Base-by-base conservation (phyloP, 2,113 vertebrate genomes). In the Cyprichromis sp. region DNA sequence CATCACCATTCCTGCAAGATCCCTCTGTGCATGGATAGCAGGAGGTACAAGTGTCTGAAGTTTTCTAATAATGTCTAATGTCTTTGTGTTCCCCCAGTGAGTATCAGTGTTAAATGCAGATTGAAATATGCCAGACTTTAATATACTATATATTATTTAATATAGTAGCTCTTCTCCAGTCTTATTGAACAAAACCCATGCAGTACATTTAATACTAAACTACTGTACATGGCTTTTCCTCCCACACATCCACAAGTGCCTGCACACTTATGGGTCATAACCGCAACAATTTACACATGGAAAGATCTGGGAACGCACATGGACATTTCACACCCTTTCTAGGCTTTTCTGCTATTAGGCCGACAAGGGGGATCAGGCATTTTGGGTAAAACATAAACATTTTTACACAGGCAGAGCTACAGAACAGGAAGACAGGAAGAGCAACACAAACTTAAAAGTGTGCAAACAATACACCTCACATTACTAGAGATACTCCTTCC, bases 311-410 rank as follows among this genome's bases (percentile, higher is more conserved):
- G 57, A 76, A 82, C 8, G 31, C 84, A 76, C 63, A 63, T 82
- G 52, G 79, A 89, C 82, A 88, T 82, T 92, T 93, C 34, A 86
- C 78, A 57, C 61, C 9, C 12, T 87, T 85, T 90, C 63, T 59
- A 73, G 81, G 38, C 85, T 76, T 93, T 89, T 73, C 21, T 63
- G 81, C 87, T 84, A 81, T 63, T n/a, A 88, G 29, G 88, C n/a
- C 4, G 26, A 57, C 8, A 84, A 6, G 24, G 53, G 12, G 63
- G 81, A 84, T 82, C 80, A 59, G 52, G 88, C 59, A 86, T 66
- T 81, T 45, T 8, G 21, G 26, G 61, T 78, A 87, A 87, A 63
- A 66, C 11, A 55, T 29, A 68, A 42, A 84, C 29, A 50, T 40
- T 61, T 57, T 80, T 79, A 81, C 29, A 81, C 19, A 81, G 45